phyloP scores from a whole-genome alignment of 2,888 invertebrate species.

The Dascillus cervinus region DNA sequence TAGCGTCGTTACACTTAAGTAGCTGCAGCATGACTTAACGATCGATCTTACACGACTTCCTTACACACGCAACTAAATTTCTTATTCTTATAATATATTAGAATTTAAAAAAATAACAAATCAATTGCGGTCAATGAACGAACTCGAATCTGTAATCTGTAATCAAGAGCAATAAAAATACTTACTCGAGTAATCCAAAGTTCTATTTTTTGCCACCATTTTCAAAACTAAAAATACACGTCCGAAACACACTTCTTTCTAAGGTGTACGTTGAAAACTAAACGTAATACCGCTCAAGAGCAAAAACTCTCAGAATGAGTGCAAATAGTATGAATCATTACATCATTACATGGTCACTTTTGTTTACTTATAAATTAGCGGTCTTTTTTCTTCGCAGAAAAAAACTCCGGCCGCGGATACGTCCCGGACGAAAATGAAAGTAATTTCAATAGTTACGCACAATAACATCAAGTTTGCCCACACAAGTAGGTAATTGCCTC shows the following conservation, averaged over 20 bases:
- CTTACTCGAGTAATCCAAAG: conserved; percentile 13
- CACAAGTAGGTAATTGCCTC: too few species aligned
- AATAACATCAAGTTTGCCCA: conserved; percentile 9
- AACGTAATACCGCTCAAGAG: too few species aligned
- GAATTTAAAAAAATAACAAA: too few species aligned
- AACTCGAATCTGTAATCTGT: too few species aligned
- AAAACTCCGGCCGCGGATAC: neutral
- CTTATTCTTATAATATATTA: too few species aligned
- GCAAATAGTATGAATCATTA: neutral
- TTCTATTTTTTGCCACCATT: conserved; percentile 11
- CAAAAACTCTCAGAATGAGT: too few species aligned
- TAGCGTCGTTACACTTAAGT: too few species aligned
- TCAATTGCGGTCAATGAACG: too few species aligned
- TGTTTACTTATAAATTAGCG: too few species aligned
- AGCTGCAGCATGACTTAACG: too few species aligned
- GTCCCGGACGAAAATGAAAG: neutral
- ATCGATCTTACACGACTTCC: too few species aligned
- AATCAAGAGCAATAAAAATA: conserved; percentile 1
- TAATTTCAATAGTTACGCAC: conserved; percentile 1
- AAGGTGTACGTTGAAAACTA: neutral
- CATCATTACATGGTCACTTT: neutral
- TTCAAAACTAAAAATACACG: neutral
- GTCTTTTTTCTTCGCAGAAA: neutral
- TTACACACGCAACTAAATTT: too few species aligned
- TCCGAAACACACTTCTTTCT: neutral